Evolutionary conservation across 2,797 vertebrate genomes (phyloP).

Genomic region (Eurystomus glaucurus): DNA sequence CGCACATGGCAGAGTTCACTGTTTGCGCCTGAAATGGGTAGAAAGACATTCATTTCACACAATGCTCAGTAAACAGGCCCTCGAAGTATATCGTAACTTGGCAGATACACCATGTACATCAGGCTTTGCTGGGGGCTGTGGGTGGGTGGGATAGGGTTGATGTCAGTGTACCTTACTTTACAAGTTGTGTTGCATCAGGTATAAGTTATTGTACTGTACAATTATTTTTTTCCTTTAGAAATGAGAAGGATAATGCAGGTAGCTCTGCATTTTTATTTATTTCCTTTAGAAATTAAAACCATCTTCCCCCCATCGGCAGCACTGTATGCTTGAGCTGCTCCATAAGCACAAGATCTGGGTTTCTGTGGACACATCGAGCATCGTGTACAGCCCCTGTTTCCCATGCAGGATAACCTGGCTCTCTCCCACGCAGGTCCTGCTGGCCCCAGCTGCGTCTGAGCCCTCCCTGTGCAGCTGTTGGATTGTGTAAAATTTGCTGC

Average conservation of each 20-base stretch:
- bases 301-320: fast-evolving
- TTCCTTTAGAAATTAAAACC: not conserved
- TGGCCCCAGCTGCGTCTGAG: not conserved
- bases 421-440: fast-evolving
- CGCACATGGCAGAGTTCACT: not conserved
- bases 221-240: not conserved
- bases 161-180: not conserved
- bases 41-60: not conserved
- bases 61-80: not conserved
- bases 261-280: not conserved
- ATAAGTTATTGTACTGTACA: not conserved
- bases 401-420: not conserved
- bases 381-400: fast-evolving
- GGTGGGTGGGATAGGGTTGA: fast-evolving
- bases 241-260: not conserved
- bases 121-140: not conserved
- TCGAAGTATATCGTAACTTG: not conserved
- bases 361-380: fast-evolving
- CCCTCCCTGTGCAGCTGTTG: not conserved
- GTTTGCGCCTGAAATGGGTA: not conserved
- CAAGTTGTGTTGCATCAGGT: fast-evolving
- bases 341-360: fast-evolving
- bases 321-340: fast-evolving
- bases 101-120: fast-evolving
- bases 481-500: not conserved